Evolutionary conservation across 2,113 vertebrate species (phyloP).

Genomic region (Dromaius novaehollandiae): DNA sequence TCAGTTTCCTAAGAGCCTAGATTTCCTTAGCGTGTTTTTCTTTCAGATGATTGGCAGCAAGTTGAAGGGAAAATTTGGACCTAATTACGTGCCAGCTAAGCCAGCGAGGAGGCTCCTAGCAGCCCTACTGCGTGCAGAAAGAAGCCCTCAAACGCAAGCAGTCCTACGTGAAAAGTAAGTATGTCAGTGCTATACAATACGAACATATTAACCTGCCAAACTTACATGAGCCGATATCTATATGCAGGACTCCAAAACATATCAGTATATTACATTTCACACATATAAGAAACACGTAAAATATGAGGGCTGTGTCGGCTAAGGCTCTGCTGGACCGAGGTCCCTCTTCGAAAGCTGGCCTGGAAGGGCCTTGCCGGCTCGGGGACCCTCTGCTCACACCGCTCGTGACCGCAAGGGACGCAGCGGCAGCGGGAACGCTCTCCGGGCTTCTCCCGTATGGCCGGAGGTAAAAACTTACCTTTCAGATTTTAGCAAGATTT

Average conservation of each 20-base stretch:
- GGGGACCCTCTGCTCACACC: not conserved
- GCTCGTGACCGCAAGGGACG: not conserved
- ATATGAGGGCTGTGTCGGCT: conserved; percentile 12
- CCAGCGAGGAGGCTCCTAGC: not conserved
- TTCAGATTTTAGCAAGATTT: not conserved
- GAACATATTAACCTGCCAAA: conserved; percentile 35
- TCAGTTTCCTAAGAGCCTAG: not conserved
- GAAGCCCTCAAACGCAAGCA: conserved; percentile 3
- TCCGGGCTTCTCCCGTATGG: not conserved
- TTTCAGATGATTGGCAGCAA: not conserved
- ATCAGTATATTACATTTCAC: conserved; percentile 54
- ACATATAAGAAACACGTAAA: not conserved
- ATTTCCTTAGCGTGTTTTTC: not conserved
- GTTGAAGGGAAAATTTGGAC: not conserved
- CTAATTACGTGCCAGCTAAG: not conserved
- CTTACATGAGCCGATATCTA: conserved; percentile 36
- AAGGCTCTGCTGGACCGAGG: not conserved
- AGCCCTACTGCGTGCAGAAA: not conserved
- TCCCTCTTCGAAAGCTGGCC: not conserved
- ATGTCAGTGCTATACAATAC: conserved; percentile 45
- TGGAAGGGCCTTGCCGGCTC: not conserved
- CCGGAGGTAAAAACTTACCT: conserved; percentile 14
- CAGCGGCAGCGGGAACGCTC: not conserved
- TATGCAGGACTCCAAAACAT: conserved; percentile 42
- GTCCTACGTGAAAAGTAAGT: conserved; percentile 12